Conservation (phyloP, 2,113 vertebrate species). For the Daboia siamensis region DNA sequence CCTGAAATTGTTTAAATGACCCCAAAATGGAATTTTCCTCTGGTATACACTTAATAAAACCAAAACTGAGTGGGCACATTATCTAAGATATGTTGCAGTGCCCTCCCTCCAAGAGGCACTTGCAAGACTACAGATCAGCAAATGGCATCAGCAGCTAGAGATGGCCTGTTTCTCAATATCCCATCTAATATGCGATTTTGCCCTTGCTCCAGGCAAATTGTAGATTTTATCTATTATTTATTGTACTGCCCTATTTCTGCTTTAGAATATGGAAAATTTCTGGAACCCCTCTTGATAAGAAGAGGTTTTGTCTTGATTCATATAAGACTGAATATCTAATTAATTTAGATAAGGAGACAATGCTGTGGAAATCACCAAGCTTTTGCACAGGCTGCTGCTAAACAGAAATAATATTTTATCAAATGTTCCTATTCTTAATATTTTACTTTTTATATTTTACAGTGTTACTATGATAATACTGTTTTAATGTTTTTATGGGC, state of each 20-base stretch:
- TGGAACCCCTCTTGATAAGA: background rate
- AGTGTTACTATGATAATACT: background rate
- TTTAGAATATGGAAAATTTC: background rate
- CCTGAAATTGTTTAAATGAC: background rate
- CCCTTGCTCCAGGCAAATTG: background rate
- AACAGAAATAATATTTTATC: background rate
- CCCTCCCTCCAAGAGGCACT: background rate
- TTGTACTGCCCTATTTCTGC: background rate
- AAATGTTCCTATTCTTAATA: background rate
- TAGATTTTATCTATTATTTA: background rate
- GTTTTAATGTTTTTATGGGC: background rate
- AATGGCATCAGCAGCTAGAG: background rate
- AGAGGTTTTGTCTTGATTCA: background rate
- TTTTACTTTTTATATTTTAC: background rate
- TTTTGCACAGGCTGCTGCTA: background rate
- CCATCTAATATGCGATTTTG: background rate
- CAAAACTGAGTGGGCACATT: background rate
- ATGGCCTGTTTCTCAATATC: background rate
- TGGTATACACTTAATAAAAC: background rate
- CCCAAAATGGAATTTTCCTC: background rate
- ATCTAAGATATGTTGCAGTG: background rate
- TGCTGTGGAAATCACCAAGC: background rate
- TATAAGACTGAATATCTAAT: background rate
- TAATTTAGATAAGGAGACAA: background rate
- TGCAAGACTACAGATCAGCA: background rate